Conservation (phyloP, 1,140 invertebrate genomes). For the Scaptomyza hsui region DNA sequence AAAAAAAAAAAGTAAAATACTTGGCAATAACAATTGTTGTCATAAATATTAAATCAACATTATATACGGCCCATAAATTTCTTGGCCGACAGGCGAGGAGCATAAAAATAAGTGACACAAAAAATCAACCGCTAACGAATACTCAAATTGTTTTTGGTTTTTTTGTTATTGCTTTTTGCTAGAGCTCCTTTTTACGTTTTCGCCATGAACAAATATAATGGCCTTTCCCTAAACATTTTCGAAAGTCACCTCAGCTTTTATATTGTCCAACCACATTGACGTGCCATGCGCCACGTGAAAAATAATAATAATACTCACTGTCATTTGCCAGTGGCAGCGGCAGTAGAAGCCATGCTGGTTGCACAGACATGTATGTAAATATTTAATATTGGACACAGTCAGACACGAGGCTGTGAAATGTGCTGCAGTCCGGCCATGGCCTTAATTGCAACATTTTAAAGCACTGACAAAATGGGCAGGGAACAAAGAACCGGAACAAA, state of each 20-base stretch:
- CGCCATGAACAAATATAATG: constrained; percentile 32
- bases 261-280: background rate
- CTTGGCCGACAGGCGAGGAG: constrained; percentile 19
- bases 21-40: constrained; percentile 53
- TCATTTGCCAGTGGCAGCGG: background rate
- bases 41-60: constrained; percentile 79
- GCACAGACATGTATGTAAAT: constrained; percentile 34
- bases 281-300: background rate
- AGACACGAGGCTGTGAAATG: constrained; percentile 27
- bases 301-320: constrained; percentile 39
- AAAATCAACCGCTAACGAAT: constrained; percentile 59
- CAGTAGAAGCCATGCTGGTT: constrained; percentile 2
- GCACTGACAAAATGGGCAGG: background rate
- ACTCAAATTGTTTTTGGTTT: constrained; percentile 24
- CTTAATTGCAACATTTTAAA: constrained; percentile 66
- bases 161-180: constrained; percentile 19
- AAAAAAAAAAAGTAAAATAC: constrained; percentile 57
- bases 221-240: constrained; percentile 24
- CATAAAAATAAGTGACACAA: constrained; percentile 45
- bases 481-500: constrained; percentile 10
- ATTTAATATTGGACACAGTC: constrained; percentile 48
- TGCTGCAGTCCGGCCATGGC: constrained; percentile 30
- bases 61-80: constrained; percentile 72
- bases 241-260: constrained; percentile 8
- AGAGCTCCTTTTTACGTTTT: constrained; percentile 52